Evolutionary conservation across 1,140 invertebrate genomes (phyloP), one percentile per base, ranked within the genome.

Genomic region (Trachelipus rathkii): DNA sequence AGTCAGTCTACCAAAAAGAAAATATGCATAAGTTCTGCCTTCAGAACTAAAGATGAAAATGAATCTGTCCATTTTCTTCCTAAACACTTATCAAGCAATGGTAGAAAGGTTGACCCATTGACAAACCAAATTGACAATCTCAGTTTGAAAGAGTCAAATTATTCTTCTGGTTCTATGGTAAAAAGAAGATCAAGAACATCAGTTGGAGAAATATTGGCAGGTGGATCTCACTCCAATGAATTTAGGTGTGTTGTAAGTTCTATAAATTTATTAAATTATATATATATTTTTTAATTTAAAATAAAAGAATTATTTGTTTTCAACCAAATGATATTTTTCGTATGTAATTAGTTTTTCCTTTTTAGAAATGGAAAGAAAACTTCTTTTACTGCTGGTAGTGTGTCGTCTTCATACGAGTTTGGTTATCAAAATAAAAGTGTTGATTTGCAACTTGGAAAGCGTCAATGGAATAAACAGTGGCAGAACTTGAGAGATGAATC

Each of bases 401-500:
- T 10, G 8, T 24, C 19, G 6, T 10, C 68, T 2, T 4, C 23
- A 6, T 24, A n/a, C 10, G 19, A 33, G 10, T 23, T 15, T 33
- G 19, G 24, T 21, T 33, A 33, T 10, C 24, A 70, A 6, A 1
- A 11, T 5, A 70, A 24, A 13, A 33, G 21, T 21, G 21, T 24
- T 1, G 24, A 70, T 11, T 21, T 11, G 21, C 10, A 11, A 13
- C 68, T 84, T 69, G 86, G 83, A 79, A 87, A 85, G 78, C 85
- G 84, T 81, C 84, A 85, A 67, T 85, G 84, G 81, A 85, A 85
- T 82, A 84, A 84, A 72, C 84, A 84, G 43, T 83, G 60, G 76
- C 81, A 77, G 81, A 86, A 87, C 75, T 83, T 15, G 11, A 60
- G 83, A 77, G 86, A 89, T 82, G 88, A 89, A 81, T 86, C 89